Evolutionary conservation across 2,888 invertebrate species (phyloP).

Genomic region (Eupelmus urozonus): DNA sequence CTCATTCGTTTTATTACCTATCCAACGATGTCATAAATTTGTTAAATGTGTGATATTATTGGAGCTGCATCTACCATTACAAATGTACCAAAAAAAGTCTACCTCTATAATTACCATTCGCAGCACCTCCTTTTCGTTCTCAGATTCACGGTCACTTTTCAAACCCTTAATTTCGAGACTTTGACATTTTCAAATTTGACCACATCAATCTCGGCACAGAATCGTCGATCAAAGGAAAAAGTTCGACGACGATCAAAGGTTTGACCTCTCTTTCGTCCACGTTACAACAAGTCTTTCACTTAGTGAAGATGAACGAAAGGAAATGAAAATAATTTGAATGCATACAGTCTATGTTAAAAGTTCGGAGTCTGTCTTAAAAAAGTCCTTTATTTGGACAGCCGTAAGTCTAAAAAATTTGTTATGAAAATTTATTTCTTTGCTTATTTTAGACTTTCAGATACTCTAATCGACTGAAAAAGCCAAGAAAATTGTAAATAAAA

Average conservation of each 20-base stretch:
- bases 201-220: slow-evolving; percentile 41
- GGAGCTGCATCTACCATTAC: slow-evolving; percentile 18
- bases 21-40: slow-evolving; percentile 13
- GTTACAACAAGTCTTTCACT: no score
- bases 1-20: slow-evolving; percentile 12
- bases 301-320: no score
- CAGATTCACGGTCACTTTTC: slow-evolving; percentile 32
- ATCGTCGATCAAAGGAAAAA: slow-evolving; percentile 43
- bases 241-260: slow-evolving; percentile 28
- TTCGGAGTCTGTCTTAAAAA: no score
- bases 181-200: slow-evolving; percentile 58
- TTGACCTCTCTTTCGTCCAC: slow-evolving; percentile 36
- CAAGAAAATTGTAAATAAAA: no score
- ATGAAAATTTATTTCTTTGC: no score
- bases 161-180: slow-evolving; percentile 38
- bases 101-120: slow-evolving; percentile 29
- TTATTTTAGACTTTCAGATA: no score
- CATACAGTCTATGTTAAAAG: no score
- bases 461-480: no score
- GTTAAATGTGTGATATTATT: slow-evolving; percentile 37
- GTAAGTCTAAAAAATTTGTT: no score
- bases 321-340: no score
- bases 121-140: slow-evolving; percentile 13
- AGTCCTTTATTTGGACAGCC: no score
- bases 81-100: not conserved